These are phyloP conservation scores for Chiroxiphia lanceolata DNA, from an alignment of 2,797 vertebrate species.

Conservation along the genomic window DNA sequence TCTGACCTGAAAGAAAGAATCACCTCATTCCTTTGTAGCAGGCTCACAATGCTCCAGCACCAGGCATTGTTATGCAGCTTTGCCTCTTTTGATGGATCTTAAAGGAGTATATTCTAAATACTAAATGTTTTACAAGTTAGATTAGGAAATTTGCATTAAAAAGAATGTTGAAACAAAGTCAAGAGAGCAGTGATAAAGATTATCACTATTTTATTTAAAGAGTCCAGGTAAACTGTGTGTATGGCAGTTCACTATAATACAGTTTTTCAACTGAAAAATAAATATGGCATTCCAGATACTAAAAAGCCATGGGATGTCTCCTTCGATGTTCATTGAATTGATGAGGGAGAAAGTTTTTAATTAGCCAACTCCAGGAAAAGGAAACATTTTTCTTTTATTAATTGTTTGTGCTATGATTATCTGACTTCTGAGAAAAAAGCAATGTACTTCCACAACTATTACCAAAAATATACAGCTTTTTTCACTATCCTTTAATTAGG, in stretches of 20 bases:
- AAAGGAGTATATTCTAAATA: constrained; percentile 74
- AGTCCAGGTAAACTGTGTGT: background rate
- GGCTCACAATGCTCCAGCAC: constrained; percentile 64
- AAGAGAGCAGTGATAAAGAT: constrained; percentile 25
- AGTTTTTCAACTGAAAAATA: background rate
- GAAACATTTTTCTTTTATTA: constrained; percentile 14
- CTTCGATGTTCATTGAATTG: background rate
- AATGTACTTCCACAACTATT: background rate
- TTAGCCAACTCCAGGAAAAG: background rate
- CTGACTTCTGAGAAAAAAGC: background rate
- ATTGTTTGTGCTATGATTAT: background rate
- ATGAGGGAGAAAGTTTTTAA: constrained; percentile 21
- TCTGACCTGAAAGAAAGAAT: constrained; percentile 74
- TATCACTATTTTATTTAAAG: background rate
- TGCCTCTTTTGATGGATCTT: constrained; percentile 70
- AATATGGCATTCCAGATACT: background rate
- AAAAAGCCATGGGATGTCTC: background rate
- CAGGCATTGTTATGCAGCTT: constrained; percentile 65
- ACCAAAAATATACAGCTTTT: background rate
- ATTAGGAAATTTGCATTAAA: constrained; percentile 71
- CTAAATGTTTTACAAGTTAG: constrained; percentile 76
- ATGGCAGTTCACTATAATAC: background rate
- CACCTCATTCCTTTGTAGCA: constrained; percentile 76
- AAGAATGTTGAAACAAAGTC: constrained; percentile 62
- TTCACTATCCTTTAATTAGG: background rate